phyloP scores from a whole-genome alignment of 2,888 invertebrate species.

The Agrotis exclamationis region DNA sequence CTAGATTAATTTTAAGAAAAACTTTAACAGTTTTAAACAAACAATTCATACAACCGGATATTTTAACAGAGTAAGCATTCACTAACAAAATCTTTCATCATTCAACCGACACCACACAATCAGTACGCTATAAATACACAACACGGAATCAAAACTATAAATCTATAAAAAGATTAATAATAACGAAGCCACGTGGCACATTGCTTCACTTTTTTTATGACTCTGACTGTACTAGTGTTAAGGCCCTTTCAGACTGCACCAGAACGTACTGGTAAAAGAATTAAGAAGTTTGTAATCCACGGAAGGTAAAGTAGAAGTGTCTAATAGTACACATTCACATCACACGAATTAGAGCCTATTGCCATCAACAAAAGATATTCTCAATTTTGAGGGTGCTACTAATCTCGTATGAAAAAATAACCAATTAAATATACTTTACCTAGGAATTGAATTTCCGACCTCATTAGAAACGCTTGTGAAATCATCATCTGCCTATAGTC shows the following conservation, averaged over 20 bases:
- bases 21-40: background rate
- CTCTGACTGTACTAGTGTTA: conserved; percentile 28
- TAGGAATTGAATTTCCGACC: too few relatives aligned
- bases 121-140: conserved; percentile 35
- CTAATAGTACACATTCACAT: background rate
- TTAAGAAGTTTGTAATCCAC: background rate
- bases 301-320: background rate
- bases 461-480: too few relatives aligned
- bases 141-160: conserved; percentile 50
- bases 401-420: too few relatives aligned
- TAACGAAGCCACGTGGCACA: conserved; percentile 56
- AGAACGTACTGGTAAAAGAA: conserved; percentile 9
- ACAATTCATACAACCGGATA: background rate
- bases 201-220: conserved; percentile 51
- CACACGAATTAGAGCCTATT: background rate
- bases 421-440: too few relatives aligned
- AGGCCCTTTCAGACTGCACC: conserved; percentile 42
- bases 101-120: conserved; percentile 19
- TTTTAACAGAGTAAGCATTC: background rate
- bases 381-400: background rate
- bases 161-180: conserved; percentile 58
- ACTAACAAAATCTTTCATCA: conserved; percentile 21
- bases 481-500: too few relatives aligned
- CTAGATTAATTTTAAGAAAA: too few relatives aligned
- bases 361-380: background rate